Base-by-base conservation (phyloP, 2,113 vertebrate species). In the Corythaeola cristata region DNA sequence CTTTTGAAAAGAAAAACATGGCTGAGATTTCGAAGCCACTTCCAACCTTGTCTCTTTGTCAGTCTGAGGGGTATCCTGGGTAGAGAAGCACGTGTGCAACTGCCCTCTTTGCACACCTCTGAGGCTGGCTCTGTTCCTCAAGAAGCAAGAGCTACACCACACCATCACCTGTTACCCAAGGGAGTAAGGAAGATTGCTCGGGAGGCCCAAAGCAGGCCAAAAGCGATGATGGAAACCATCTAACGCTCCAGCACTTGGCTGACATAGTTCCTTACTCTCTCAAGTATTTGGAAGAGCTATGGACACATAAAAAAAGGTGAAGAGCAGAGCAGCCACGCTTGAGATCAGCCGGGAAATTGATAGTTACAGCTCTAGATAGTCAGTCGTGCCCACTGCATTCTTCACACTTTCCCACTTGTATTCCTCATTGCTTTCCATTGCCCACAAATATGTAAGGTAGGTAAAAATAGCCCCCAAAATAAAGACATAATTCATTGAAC, bases 401-500 rank as follows among this genome's bases (percentile, higher is more conserved):
- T 90, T 95, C 41, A 11, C 15, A 22, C 47, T 80, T 93, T 91
- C 80, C 62, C 55, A 76, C 21, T 59, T 56, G 55, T 15, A 45
- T 16, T 85, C 26, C 7, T 71, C 88, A 68, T 47, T 92, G 53
- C 80, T 59, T 93, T 95, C 91, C 59, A 67, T 47, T 93, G 67
- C 59, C 78, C 71, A 94, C 49, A 94, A 63, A 95, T 84, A 92
- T 20, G 33, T 88, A 97, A 95, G 55, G 58, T 80, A 93, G 91
- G 11, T 90, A 90, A 39, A 97, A 96, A 75, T 17, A 95, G 59
- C 47, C 45, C 89, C 91, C 90, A 76, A 96, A 97, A 98, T 86
- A 90, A 98, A 98, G 91, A 96, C 2, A 2, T 79, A 86, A 95
- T 89, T 90, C 62, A 96, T 84, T 58, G 94, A 96, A 98, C 91